A percentile compares a stretch with the other conserved stretches of the same genome.
Evolutionary conservation across 1,140 invertebrate species (phyloP).

Genomic region (Cotesia vestalis): DNA sequence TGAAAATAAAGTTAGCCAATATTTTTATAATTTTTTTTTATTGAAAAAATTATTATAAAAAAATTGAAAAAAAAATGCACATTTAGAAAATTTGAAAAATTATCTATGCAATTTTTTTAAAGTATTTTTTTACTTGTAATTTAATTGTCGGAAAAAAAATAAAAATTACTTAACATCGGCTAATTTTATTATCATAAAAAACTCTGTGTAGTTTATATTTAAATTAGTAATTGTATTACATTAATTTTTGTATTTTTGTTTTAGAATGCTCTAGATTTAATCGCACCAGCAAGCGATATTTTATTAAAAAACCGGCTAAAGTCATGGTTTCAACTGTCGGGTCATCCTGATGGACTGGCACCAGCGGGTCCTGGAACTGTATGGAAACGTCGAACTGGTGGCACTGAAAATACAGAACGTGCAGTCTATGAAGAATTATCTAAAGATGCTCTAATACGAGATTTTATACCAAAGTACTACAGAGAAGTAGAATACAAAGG

Average conservation of each 20-base stretch:
- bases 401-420: slow-evolving; percentile 79
- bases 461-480: slow-evolving; percentile 87
- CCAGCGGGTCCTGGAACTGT: slow-evolving; percentile 93
- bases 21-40: no score
- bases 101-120: no score
- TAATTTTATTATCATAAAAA: no score
- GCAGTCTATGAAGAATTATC: slow-evolving; percentile 84
- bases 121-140: no score
- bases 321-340: slow-evolving; percentile 92
- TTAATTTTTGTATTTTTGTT: slow-evolving; percentile 51
- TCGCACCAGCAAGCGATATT: slow-evolving; percentile 89
- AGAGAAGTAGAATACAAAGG: slow-evolving; percentile 85
- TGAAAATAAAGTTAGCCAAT: no score
- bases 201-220: neutral
- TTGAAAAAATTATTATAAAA: no score
- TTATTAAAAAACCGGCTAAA: slow-evolving; percentile 80
- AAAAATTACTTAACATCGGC: no score
- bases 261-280: slow-evolving; percentile 93
- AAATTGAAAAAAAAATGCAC: no score
- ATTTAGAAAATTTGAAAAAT: no score
- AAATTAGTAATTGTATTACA: neutral
- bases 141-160: no score
- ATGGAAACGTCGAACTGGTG: slow-evolving; percentile 84
- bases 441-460: slow-evolving; percentile 76
- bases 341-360: slow-evolving; percentile 91